Evolutionary conservation across 2,888 invertebrate species (phyloP).

Genomic region (Drosophila emarginata): DNA sequence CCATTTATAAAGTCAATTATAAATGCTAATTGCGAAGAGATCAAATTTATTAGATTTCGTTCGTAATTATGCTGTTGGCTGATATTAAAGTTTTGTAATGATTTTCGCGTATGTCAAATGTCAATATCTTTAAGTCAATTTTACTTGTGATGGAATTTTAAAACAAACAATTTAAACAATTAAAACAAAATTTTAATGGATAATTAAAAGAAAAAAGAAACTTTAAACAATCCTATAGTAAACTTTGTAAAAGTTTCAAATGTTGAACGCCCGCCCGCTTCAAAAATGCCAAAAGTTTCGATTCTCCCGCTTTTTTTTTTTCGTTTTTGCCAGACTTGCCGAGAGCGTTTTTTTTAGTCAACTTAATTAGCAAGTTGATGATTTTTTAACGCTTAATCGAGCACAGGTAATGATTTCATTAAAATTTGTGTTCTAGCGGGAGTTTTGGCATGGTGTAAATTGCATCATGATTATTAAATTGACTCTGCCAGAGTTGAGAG

Average conservation of each 20-base stretch:
- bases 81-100: slow-evolving; percentile 6
- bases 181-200: slow-evolving; percentile 36
- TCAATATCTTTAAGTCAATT: slow-evolving; percentile 17
- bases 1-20: slow-evolving; percentile 52
- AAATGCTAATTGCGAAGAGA: slow-evolving; percentile 54
- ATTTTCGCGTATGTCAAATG: slow-evolving; percentile 7
- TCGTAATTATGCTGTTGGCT: neutral
- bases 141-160: slow-evolving; percentile 46
- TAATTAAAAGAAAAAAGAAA: neutral
- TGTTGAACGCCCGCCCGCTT: neutral
- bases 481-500: slow-evolving; percentile 36
- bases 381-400: slow-evolving; percentile 71
- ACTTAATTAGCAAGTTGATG: slow-evolving; percentile 77
- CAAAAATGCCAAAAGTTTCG: slow-evolving; percentile 1
- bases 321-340: slow-evolving; percentile 1
- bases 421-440: slow-evolving; percentile 13
- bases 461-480: slow-evolving; percentile 75
- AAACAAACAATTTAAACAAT: slow-evolving; percentile 56
- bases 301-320: neutral
- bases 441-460: slow-evolving; percentile 52
- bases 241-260: slow-evolving; percentile 2
- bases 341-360: slow-evolving; percentile 56
- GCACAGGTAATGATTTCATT: slow-evolving; percentile 68
- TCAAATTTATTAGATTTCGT: slow-evolving; percentile 10
- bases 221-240: slow-evolving; percentile 5